Conservation (phyloP, 2,113 vertebrate species). For the Brachyhypopomus gauderio region DNA sequence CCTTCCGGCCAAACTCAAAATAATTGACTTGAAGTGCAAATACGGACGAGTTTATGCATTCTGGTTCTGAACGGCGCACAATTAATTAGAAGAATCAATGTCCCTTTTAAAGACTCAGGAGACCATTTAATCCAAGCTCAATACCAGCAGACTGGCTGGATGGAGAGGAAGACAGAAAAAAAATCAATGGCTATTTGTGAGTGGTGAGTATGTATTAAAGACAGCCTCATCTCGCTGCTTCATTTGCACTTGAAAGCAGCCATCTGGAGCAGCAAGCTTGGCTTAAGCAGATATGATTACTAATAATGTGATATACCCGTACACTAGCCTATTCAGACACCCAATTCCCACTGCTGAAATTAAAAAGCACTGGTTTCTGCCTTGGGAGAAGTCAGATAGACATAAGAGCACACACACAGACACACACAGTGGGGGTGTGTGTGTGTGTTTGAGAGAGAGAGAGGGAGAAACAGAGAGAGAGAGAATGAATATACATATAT, state of each 20-base stretch:
- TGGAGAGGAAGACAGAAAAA: conserved; percentile 80
- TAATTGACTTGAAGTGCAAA: conserved; percentile 86
- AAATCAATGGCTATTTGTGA: conserved; percentile 99
- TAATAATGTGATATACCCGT: conserved; percentile 99
- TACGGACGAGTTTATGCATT: conserved; percentile 85
- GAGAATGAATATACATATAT: neutral
- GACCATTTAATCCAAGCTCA: conserved; percentile 99
- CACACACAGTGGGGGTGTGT: neutral
- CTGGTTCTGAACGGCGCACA: conserved; percentile 86
- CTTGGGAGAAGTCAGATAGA: conserved; percentile 44
- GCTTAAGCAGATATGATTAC: conserved; percentile 99
- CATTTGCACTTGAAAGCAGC: conserved; percentile 99
- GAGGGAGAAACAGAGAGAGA: neutral
- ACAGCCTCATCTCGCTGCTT: conserved; percentile 99
- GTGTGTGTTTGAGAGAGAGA: conserved; percentile 53
- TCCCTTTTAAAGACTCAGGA: conserved; percentile 98
- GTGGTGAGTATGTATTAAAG: conserved; percentile 99
- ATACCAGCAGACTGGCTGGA: conserved; percentile 97
- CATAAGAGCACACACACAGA: conserved; percentile 12
- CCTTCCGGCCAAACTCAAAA: conserved; percentile 75
- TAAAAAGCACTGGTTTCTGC: conserved; percentile 84
- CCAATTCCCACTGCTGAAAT: conserved; percentile 94
- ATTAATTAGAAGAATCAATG: conserved; percentile 99
- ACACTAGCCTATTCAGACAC: conserved; percentile 94
- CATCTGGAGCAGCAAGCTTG: conserved; percentile 99